These are phyloP conservation scores for Drosophila borealis DNA, from an alignment of 2,888 invertebrate genomes.

Conservation along the genomic window DNA sequence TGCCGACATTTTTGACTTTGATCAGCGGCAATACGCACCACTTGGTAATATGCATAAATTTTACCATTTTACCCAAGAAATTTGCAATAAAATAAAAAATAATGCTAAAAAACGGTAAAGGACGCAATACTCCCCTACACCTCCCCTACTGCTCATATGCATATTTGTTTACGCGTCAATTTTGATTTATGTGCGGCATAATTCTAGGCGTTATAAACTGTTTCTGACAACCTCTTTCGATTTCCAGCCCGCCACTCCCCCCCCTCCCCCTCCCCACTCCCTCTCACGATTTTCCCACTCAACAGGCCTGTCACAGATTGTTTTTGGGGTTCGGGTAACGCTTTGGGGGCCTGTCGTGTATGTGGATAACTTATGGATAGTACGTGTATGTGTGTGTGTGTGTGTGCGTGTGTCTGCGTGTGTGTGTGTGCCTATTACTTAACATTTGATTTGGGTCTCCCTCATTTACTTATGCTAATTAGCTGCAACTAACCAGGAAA, in stretches of 20 bases:
- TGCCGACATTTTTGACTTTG: slow-evolving; percentile 38
- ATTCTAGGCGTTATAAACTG: slow-evolving; percentile 77
- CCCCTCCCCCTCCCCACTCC: background rate
- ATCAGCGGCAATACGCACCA: slow-evolving; percentile 44
- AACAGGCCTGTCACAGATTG: slow-evolving; percentile 27
- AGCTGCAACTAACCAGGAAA: slow-evolving; percentile 40
- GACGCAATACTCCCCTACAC: background rate
- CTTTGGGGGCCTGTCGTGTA: slow-evolving; percentile 4
- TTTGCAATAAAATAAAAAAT: slow-evolving; percentile 12
- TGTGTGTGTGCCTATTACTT: slow-evolving; percentile 46
- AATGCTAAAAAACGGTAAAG: slow-evolving; percentile 4
- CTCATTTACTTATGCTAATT: slow-evolving; percentile 62
- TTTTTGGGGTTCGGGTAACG: slow-evolving; percentile 1
- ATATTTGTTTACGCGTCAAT: slow-evolving; percentile 74
- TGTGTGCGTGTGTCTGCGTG: slow-evolving; percentile 24
- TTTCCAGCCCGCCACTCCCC: slow-evolving; percentile 2
- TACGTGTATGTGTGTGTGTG: slow-evolving; percentile 25
- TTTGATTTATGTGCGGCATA: slow-evolving; percentile 79
- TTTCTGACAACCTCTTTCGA: slow-evolving; percentile 66
- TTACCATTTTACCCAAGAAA: slow-evolving; percentile 43
- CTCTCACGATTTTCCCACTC: background rate
- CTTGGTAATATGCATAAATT: slow-evolving; percentile 63
- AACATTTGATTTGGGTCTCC: slow-evolving; percentile 54
- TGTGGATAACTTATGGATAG: slow-evolving; percentile 32
- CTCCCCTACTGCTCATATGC: background rate